Evolutionary conservation across 2,113 vertebrate genomes (phyloP).

Genomic region (Cisticola juncidis): DNA sequence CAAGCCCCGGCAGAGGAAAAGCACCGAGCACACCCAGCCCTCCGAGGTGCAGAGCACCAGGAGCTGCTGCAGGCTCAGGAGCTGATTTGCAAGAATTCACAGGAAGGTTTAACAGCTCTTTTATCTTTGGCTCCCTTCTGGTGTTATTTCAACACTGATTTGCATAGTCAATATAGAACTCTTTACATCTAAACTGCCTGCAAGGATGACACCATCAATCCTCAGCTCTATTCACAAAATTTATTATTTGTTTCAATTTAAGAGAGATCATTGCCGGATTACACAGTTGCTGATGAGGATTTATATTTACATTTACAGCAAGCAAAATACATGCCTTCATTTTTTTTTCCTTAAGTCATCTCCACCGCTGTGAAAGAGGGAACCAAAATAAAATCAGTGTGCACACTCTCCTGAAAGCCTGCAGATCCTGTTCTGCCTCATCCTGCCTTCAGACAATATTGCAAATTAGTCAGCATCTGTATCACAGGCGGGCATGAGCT

Average conservation of each 20-base stretch:
- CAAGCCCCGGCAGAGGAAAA: not conserved
- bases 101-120: slow-evolving; percentile 1
- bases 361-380: not conserved
- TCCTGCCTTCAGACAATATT: slow-evolving; percentile 24
- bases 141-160: slow-evolving; percentile 15
- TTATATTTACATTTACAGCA: slow-evolving; percentile 54
- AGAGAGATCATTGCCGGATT: slow-evolving; percentile 23
- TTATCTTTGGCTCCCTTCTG: slow-evolving; percentile 49
- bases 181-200: slow-evolving; percentile 41
- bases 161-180: slow-evolving; percentile 40
- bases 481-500: not conserved
- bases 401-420: not conserved
- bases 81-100: not conserved
- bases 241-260: slow-evolving; percentile 48
- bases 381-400: not conserved
- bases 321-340: not conserved
- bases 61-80: not conserved
- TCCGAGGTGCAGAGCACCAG: not conserved
- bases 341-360: not conserved
- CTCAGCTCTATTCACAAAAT: slow-evolving; percentile 13
- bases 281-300: slow-evolving; percentile 47
- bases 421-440: not conserved
- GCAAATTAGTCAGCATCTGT: slow-evolving; percentile 51
- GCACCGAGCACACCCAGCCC: not conserved
- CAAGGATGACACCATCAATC: slow-evolving; percentile 52